phyloP scores from a whole-genome alignment of 2,797 vertebrate species.

The Mergus octosetaceus region DNA sequence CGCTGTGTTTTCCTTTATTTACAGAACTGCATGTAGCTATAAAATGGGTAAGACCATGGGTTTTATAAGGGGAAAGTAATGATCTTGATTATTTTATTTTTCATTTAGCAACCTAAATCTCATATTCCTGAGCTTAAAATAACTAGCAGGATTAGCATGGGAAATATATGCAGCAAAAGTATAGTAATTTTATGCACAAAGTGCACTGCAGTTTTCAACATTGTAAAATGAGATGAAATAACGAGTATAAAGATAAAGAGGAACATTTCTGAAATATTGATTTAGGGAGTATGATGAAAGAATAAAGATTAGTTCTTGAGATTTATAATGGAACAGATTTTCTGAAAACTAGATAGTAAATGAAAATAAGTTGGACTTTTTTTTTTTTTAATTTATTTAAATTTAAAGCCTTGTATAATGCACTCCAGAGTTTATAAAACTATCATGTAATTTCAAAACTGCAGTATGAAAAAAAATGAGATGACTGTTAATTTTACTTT shows the following conservation, averaged over 20 bases:
- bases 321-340: not conserved
- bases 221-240: not conserved
- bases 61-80: not conserved
- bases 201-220: not conserved
- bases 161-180: not conserved
- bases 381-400: not conserved
- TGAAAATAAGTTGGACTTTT: not conserved
- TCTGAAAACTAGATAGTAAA: not conserved
- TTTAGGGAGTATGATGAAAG: not conserved
- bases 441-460: not conserved
- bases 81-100: slow-evolving; percentile 10
- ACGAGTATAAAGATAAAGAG: not conserved
- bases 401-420: not conserved
- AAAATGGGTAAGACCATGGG: not conserved
- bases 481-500: not conserved
- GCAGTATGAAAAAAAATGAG: not conserved
- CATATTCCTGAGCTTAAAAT: not conserved
- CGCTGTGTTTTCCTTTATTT: not conserved
- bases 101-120: not conserved
- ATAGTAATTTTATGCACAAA: not conserved
- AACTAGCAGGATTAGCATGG: not conserved
- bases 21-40: not conserved
- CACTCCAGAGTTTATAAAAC: not conserved
- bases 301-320: not conserved
- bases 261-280: not conserved